A percentile compares a stretch with the other conserved stretches of the same genome.
Conservation (phyloP, 37 sponge, comb jelly and placozoan genomes). For the Chondrosia reniformis region DNA sequence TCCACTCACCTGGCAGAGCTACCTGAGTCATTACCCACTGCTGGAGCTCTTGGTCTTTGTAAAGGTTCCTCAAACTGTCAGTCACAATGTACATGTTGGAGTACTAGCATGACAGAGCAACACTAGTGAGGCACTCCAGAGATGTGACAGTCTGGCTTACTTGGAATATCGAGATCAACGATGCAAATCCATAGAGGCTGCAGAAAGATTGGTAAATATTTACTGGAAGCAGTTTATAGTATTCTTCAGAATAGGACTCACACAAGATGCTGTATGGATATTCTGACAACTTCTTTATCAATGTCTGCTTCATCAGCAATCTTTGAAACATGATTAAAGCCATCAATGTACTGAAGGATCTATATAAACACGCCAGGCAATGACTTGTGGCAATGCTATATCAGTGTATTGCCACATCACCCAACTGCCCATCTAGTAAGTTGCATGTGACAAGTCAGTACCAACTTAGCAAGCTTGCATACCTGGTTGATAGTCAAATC, state of each 20-base stretch:
- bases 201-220: too few relatives aligned
- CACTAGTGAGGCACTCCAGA: background rate
- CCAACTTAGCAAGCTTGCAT: too few relatives aligned
- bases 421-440: too few relatives aligned
- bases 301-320: constrained; percentile 70
- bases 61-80: constrained; percentile 49
- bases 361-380: too few relatives aligned
- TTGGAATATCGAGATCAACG: constrained; percentile 73
- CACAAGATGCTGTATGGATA: constrained; percentile 76
- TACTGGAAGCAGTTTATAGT: too few relatives aligned
- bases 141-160: constrained; percentile 9
- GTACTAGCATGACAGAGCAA: constrained; percentile 46
- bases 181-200: constrained; percentile 58
- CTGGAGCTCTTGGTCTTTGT: constrained; percentile 39
- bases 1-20: constrained; percentile 49
- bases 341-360: constrained; percentile 77
- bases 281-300: constrained; percentile 52
- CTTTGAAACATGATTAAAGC: constrained; percentile 74
- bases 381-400: too few relatives aligned
- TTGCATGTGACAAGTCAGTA: too few relatives aligned
- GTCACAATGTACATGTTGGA: constrained; percentile 68
- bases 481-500: constrained; percentile 79
- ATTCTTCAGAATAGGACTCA: constrained; percentile 49
- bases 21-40: constrained; percentile 61
- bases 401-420: too few relatives aligned